Conservation (phyloP, 2,113 vertebrate species). For the Corythaixoides concolor region DNA sequence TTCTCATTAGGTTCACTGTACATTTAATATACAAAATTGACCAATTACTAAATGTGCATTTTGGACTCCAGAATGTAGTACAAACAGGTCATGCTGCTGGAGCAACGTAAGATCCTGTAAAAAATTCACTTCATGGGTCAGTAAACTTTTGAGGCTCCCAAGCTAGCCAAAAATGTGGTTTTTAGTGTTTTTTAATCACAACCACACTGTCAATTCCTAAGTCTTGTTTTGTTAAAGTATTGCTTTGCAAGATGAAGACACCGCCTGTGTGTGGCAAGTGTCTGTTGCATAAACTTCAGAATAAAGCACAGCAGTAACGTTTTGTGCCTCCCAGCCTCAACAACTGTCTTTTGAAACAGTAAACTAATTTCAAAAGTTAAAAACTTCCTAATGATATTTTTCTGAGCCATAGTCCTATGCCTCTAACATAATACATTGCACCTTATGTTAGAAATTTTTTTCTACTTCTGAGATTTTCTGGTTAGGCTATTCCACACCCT, state of each 20-base stretch:
- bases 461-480: background rate
- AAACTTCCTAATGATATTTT: background rate
- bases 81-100: background rate
- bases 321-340: background rate
- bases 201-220: slow-evolving; percentile 3
- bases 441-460: background rate
- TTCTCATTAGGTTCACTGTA: slow-evolving; percentile 9
- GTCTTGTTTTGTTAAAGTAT: background rate
- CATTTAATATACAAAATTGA: background rate
- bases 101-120: background rate
- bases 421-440: background rate
- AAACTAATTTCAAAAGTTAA: background rate
- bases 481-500: background rate
- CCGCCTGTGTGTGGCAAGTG: background rate
- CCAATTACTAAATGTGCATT: background rate
- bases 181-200: slow-evolving; percentile 3
- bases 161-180: background rate
- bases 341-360: background rate
- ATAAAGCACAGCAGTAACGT: background rate
- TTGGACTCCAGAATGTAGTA: background rate
- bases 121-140: background rate
- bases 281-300: background rate
- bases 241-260: background rate
- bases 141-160: background rate
- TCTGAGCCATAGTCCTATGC: background rate